Evolutionary conservation across 1,140 invertebrate species (phyloP).

Genomic region (Apis laboriosa): DNA sequence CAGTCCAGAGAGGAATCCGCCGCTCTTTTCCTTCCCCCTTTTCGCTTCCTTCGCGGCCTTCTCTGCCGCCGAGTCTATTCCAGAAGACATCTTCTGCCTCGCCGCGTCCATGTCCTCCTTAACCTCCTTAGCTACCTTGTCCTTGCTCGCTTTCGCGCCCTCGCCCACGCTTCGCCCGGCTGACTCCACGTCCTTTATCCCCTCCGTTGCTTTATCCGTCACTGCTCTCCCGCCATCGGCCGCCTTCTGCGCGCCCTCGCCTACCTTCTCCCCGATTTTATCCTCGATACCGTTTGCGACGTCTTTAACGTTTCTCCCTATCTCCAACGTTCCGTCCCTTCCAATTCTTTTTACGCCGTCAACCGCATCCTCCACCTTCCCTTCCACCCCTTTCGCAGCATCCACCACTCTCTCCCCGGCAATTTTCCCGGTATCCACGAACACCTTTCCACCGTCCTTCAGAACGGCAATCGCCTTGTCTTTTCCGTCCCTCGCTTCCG

Average conservation of each 20-base stretch:
- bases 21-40: slow-evolving; percentile 54
- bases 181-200: too few relatives aligned
- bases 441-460: background rate
- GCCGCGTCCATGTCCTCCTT: slow-evolving; percentile 26
- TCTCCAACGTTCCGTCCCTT: slow-evolving; percentile 7
- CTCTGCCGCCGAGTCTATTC: background rate
- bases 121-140: background rate
- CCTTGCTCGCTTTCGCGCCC: slow-evolving; percentile 10
- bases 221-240: background rate
- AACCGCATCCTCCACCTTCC: background rate
- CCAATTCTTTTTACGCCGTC: background rate
- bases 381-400: background rate
- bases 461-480: background rate
- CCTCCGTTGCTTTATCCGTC: background rate
- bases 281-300: slow-evolving; percentile 38
- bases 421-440: too few relatives aligned
- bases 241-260: background rate
- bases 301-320: background rate
- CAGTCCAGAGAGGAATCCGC: slow-evolving; percentile 62
- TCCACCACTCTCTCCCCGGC: slow-evolving; percentile 13
- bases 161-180: background rate
- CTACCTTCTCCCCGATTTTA: background rate
- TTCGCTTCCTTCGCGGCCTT: background rate
- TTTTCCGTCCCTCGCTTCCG: slow-evolving; percentile 10
- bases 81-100: too few relatives aligned